Base-by-base conservation (phyloP, 2,888 invertebrate genomes). In the Anarsia innoxiella region DNA sequence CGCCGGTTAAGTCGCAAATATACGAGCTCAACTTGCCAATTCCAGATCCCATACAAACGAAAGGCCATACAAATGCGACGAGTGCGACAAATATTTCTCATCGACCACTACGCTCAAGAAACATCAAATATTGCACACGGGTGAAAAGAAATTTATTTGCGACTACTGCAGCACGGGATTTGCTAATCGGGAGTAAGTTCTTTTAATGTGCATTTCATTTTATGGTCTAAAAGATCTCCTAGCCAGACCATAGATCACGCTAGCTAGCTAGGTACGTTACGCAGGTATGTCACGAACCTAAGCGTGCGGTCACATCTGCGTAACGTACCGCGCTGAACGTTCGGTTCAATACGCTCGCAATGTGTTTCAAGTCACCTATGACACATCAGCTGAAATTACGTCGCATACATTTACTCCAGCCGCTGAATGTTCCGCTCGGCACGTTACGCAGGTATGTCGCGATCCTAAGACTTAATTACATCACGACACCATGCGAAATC, bases 1-100 rank as follows among this genome's bases (percentile, higher is more conserved):
- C 4, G 19, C 3, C 4, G 19, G 4, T 19, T 8, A n/a, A n/a
- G n/a, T n/a, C 19, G 3, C 8, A 5, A 19, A 19, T 8, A 19
- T 19, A 3, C 8, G 19, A 5, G 19, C 19, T 19, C 19, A 19
- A 5, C 4, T 19, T 19, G 3, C 3, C 19, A 19, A 19, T 19
- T 19, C 1, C 53, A 85, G 85, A 40, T 64, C 62, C 2, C 85
- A 85, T 42, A 77, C 83, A 0, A 78, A 80, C 39, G 84, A 85
- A 53, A 75, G 64, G 37, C 78, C 78, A 0, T 72, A 65, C 44
- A 50, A 59, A 15, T 85, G 85, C 40, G 45, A 48, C 0, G 66
- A 69, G 13, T 83, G 85, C 46, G 71, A 66, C 27, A 79, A 76
- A 44, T 51, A 27, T 25, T 82, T 75, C 55, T 39, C 54, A 0